Evolutionary conservation across 2,888 invertebrate genomes (phyloP), one percentile per base, ranked within the genome.

Genomic region (Tolmerus cingulatus): DNA sequence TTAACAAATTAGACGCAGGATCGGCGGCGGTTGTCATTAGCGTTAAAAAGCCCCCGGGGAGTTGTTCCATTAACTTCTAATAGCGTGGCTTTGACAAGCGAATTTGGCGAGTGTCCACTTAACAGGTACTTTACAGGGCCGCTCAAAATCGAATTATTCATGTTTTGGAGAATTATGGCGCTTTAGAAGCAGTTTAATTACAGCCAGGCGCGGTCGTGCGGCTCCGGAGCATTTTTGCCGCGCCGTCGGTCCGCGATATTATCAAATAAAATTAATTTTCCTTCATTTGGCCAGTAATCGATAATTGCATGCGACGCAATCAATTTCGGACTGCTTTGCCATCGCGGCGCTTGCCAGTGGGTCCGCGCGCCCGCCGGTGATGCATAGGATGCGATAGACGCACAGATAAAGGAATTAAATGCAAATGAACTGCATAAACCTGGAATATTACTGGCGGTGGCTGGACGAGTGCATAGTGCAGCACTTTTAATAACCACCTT

Each of bases 261-360:
- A 87, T 87, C 87, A 84, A 87, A 84, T 84, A 82, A 76, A 87
- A 87, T 87, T 87, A 87, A 87, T 87, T 84, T 82, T 19, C 84
- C 8, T 46, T 76, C 87, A 76, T 84, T 87, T 74, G 14, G 78
- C 27, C 51, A 23, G 57, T 87, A 87, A 87, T 87, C 87, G 87
- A 82, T 87, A 87, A 87, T 87, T 85, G 77, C 87, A 76, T 37
- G 30, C 74, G 84, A 74, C 82, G 82, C 84, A 87, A 87, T 87
- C 76, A 81, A 77, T 82, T 87, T 76, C 40, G 40, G 77, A 74
- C 14, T 76, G 37, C 57, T 77, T 77, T 46, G 76, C 43, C 74
- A 74, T 85, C n/a, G n/a, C n/a, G 14, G 74, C 85, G 37, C 74
- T 40, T 74, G 85, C 74, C 16, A 27, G 74, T 27, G 85, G 23